phyloP scores from a whole-genome alignment of 2,113 vertebrate species.

The Pelvicachromis taeniatus region DNA sequence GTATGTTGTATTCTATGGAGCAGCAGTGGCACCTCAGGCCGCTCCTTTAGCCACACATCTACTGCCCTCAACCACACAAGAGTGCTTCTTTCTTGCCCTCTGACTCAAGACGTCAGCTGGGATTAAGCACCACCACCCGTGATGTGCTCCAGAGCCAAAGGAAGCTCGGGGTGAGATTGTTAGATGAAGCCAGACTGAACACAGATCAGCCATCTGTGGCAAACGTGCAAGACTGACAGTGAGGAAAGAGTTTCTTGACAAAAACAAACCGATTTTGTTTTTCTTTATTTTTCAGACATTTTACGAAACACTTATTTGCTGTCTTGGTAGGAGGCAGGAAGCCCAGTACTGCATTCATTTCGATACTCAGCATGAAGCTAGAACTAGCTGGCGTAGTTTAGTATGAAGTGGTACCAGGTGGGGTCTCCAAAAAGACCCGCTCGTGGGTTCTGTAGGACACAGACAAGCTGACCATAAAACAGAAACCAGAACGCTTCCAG shows the following conservation, averaged over 20 bases:
- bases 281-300: background rate
- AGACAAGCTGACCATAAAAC: background rate
- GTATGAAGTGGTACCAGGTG: accelerated
- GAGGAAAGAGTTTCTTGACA: background rate
- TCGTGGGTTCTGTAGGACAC: background rate
- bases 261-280: background rate
- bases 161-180: background rate
- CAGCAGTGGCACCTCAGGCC: background rate
- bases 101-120: background rate
- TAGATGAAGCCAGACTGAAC: background rate
- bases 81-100: background rate
- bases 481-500: background rate
- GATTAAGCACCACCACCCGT: background rate
- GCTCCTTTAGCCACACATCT: background rate
- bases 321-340: background rate
- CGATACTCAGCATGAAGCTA: background rate
- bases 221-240: background rate
- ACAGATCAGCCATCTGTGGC: background rate
- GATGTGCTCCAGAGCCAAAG: background rate
- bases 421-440: background rate
- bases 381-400: background rate
- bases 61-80: background rate
- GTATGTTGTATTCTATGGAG: background rate
- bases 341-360: background rate
- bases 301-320: background rate